Evolutionary conservation across 1,140 invertebrate genomes (phyloP), one percentile per base, ranked within the genome.

Genomic region (Panagrolaimus sp.): DNA sequence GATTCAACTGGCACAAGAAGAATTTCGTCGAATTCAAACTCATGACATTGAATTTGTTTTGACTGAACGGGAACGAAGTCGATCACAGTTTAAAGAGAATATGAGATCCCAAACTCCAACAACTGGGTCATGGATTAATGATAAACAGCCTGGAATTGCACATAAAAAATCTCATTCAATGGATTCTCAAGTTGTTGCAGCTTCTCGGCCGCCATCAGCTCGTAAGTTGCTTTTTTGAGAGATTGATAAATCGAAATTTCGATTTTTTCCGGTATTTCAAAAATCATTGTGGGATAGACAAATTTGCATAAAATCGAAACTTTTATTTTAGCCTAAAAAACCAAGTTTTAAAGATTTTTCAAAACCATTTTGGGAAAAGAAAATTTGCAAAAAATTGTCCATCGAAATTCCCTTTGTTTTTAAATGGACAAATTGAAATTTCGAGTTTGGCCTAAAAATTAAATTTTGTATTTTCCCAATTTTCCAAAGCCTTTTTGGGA

Each of bases 131-230:
- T n/a, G n/a, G 21, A 62, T 44, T 8, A 43, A 69, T 15, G 38
- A 21, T 14, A 52, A 55, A 26, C 14, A 17, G 8, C n/a, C 17
- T 12, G 64, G n/a, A 9, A 69, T 77, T 32, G 63, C 67, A 10
- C 77, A 78, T 58, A 71, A 78, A 43, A 78, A 78, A 65, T 80
- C 78, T 48, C 66, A 69, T 17, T 72, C 68, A 45, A 83, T 81
- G 80, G 80, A 81, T 64, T 81, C 80, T 1, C 80, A 81, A 46
- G 73, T 75, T 8, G 52, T 81, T 15, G 78, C 78, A 6, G 68
- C 63, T 1, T 43, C 24, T 38, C 68, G 68, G 15, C 68, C 68
- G n/a, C 17, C 26, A 45, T 72, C 70, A 38, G 58, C 71, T 5
- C 71, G 69, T 71, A 71, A 55, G 69, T 52, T 52, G 17, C 43